Base-by-base conservation (phyloP, 2,113 vertebrate species). In the Baryphthengus martii region DNA sequence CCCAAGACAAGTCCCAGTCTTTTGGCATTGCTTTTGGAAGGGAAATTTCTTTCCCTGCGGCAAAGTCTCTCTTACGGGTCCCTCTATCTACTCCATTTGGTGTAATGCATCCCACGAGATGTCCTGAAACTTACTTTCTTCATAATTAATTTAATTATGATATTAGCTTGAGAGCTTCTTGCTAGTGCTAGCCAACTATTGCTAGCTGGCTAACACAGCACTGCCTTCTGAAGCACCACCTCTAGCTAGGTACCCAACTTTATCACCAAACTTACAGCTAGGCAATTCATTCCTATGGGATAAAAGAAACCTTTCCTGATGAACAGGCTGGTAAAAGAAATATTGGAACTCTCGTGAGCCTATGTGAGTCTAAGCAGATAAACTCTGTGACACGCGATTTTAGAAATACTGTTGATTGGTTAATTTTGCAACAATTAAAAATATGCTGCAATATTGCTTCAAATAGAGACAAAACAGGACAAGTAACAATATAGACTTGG, bases 141-240 rank as follows among this genome's bases (percentile, higher is more conserved):
- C 55, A 59, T 89, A 85, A 94, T 89, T 87, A 91, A 84, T 89
- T 80, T 77, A 8, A 7, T 73, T 81, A 45, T 20, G 13, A n/a
- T 84, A 84, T 45, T 47, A 87, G 50, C 77, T 81, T 94, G 68
- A 93, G 79, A 95, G 84, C 61, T 47, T 89, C 55, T 89, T 71
- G 65, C 42, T 47, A 63, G 42, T 49, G 44, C n/a, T 77, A 78
- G 75, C 56, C 89, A 90, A 52, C 10, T 89, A 47, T 31, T 74
- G 62, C 21, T 50, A 44, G 55, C 11, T 79, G 73, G 31, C 24
- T 55, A 73, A 44, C 20, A 40, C 19, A 73, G 37, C 24, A n/a
- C 11, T 79, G n/a, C 20, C 24, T 74, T 65, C 44, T 78, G 37
- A 68, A 78, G 49, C 1, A 1, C 29, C 10, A 29, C 35, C 62